Evolutionary conservation across 2,888 invertebrate species (phyloP).

Genomic region (Eilema caniola): DNA sequence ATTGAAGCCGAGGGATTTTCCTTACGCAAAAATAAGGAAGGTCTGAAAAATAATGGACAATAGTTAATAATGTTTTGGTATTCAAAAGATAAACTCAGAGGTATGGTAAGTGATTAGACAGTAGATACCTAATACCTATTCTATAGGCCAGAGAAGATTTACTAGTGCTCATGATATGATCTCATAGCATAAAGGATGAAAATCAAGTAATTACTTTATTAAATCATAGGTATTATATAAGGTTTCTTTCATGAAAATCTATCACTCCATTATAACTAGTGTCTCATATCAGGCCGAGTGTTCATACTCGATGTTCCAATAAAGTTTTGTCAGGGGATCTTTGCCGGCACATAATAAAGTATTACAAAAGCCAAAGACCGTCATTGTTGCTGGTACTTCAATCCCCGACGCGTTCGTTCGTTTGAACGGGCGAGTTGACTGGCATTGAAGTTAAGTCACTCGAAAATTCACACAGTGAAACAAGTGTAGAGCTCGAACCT

Average conservation of each 20-base stretch:
- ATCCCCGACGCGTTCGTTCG: constrained; percentile 73
- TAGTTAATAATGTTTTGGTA: too few species aligned
- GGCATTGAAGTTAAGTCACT: constrained; percentile 22
- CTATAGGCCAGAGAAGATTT: neutral
- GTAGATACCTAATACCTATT: too few species aligned
- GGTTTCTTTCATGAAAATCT: constrained; percentile 57
- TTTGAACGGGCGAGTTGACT: constrained; percentile 64
- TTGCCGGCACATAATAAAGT: constrained; percentile 86
- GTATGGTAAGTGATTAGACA: too few species aligned
- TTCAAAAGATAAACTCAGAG: too few species aligned
- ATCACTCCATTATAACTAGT: constrained; percentile 76
- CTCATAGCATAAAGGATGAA: neutral
- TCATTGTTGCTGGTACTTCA: constrained; percentile 86
- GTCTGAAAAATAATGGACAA: too few species aligned
- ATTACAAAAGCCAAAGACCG: constrained; percentile 87
- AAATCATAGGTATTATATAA: constrained; percentile 46
- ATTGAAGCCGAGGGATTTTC: too few species aligned
- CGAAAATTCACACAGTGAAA: neutral
- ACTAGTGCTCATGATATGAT: neutral
- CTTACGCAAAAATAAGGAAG: too few species aligned
- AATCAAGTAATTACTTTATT: constrained; percentile 41
- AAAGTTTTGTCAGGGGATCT: constrained; percentile 86
- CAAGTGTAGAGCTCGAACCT: neutral
- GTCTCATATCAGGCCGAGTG: constrained; percentile 78
- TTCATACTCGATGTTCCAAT: constrained; percentile 84